phyloP scores from a whole-genome alignment of 2,888 invertebrate species.

The Ptilodon capucinus region DNA sequence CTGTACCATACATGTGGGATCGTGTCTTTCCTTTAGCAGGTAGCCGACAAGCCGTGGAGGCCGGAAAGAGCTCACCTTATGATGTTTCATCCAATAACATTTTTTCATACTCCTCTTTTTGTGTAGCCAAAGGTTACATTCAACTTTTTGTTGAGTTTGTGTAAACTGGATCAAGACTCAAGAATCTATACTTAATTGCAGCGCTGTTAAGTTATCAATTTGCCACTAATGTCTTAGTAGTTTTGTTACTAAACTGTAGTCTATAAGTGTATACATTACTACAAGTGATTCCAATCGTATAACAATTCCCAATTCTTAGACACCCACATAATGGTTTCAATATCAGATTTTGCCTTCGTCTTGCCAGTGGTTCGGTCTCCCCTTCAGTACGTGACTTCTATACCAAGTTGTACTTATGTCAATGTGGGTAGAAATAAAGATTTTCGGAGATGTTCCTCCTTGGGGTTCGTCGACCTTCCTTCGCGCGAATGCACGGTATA shows the following conservation, averaged over 20 bases:
- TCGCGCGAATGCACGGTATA: slow-evolving; percentile 63
- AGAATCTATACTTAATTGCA: too few species aligned
- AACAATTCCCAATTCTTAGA: too few species aligned
- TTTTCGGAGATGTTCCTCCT: slow-evolving; percentile 68
- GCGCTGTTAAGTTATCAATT: too few species aligned
- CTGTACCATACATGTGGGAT: slow-evolving; percentile 36
- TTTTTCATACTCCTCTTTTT: slow-evolving; percentile 53
- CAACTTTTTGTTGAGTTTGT: slow-evolving; percentile 33
- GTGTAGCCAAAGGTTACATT: slow-evolving; percentile 39
- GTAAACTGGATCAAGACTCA: slow-evolving; percentile 9
- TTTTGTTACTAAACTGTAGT: too few species aligned
- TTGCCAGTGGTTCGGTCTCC: slow-evolving; percentile 26
- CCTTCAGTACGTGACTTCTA: slow-evolving; percentile 35
- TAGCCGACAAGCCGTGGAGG: slow-evolving; percentile 61
- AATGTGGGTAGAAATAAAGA: slow-evolving; percentile 59
- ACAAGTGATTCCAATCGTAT: neutral
- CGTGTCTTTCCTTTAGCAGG: slow-evolving; percentile 63
- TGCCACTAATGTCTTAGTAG: too few species aligned
- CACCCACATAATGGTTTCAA: neutral
- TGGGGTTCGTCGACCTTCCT: slow-evolving; percentile 64
- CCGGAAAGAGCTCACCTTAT: slow-evolving; percentile 63
- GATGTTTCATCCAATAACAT: slow-evolving; percentile 53
- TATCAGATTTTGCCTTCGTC: slow-evolving; percentile 13
- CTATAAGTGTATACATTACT: too few species aligned
- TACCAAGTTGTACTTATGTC: slow-evolving; percentile 42